phyloP scores from a whole-genome alignment of 2,113 vertebrate genomes.

The Triplophysa rosa region DNA sequence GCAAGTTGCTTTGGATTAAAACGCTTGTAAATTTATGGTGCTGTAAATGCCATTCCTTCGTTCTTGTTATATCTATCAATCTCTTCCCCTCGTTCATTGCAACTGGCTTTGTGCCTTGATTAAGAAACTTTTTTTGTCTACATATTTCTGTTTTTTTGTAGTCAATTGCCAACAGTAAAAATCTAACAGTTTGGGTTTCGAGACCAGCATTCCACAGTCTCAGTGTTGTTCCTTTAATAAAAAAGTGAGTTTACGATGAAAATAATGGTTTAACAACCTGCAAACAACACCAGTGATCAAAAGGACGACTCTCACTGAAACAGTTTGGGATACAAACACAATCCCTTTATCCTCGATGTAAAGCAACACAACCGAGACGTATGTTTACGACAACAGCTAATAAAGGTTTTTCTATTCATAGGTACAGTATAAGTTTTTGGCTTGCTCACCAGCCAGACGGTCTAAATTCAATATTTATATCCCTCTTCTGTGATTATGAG shows the following conservation, averaged over 20 bases:
- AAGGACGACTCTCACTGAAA: conserved; percentile 10
- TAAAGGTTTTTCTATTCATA: conserved; percentile 61
- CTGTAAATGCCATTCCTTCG: too few relatives aligned
- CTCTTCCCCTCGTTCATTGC: background rate
- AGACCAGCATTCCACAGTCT: background rate
- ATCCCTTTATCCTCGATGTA: conserved; percentile 17
- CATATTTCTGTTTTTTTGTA: background rate
- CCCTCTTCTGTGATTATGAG: conserved; percentile 52
- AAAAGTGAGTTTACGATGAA: conserved; percentile 28
- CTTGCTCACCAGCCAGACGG: conserved; percentile 61
- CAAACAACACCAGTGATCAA: conserved; percentile 17
- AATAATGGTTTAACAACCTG: conserved; percentile 22
- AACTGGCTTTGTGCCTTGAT: background rate
- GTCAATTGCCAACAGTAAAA: conserved; percentile 21
- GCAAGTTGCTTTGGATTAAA: too few relatives aligned
- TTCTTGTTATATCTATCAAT: background rate
- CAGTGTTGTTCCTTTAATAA: background rate
- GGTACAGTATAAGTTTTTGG: conserved; percentile 67
- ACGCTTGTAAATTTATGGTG: too few relatives aligned
- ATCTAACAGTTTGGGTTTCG: conserved; percentile 16
- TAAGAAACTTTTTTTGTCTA: background rate
- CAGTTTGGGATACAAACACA: conserved; percentile 17
- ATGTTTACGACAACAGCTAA: conserved; percentile 23
- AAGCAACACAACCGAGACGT: background rate
- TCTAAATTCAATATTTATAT: conserved; percentile 67